phyloP scores from a whole-genome alignment of 1,140 invertebrate species.

The Geopemphigus sp. region DNA sequence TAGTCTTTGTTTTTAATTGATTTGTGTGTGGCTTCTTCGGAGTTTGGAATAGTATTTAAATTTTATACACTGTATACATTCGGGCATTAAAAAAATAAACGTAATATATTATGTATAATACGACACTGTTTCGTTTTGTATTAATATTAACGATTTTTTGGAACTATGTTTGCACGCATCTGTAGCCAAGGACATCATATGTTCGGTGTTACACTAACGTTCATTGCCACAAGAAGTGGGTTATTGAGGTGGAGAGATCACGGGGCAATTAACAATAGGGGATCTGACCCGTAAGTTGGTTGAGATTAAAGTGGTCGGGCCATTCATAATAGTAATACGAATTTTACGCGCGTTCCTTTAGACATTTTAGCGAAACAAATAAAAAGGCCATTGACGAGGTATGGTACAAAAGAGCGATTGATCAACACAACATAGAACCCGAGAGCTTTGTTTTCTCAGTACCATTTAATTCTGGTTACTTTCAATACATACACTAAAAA shows the following conservation, averaged over 20 bases:
- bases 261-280: slow-evolving; percentile 49
- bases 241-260: slow-evolving; percentile 81
- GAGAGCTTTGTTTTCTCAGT: slow-evolving; percentile 91
- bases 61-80: neutral
- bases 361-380: slow-evolving; percentile 79
- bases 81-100: neutral
- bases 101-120: slow-evolving; percentile 10
- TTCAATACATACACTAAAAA: too few relatives aligned
- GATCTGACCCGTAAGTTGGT: slow-evolving; percentile 47
- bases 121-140: neutral
- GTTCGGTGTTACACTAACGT: slow-evolving; percentile 78
- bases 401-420: slow-evolving; percentile 90
- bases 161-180: slow-evolving; percentile 31
- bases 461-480: slow-evolving; percentile 74
- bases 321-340: neutral
- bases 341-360: slow-evolving; percentile 37
- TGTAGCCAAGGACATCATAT: slow-evolving; percentile 80
- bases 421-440: slow-evolving; percentile 79
- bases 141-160: slow-evolving; percentile 13
- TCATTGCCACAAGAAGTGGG: slow-evolving; percentile 86
- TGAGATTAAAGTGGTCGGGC: neutral
- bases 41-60: neutral
- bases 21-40: neutral
- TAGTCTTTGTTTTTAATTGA: neutral
- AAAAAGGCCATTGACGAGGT: slow-evolving; percentile 81